Base-by-base conservation (phyloP, 2,797 vertebrate species). In the Merluccius polli region DNA sequence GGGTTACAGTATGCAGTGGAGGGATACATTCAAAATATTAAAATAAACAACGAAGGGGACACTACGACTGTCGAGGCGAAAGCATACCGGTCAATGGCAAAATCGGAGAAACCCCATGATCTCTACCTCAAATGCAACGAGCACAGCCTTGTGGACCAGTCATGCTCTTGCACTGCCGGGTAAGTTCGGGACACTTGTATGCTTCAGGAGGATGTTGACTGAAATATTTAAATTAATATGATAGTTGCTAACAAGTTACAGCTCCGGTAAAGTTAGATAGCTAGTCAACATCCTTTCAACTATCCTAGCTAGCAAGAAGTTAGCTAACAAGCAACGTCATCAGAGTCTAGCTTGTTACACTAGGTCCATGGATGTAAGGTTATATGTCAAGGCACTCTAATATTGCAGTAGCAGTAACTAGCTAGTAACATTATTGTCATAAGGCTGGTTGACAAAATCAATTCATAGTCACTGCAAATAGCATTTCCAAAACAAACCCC, bases 341-440 rank as follows among this genome's bases (percentile, higher is more conserved):
- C 35, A 36, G 35, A 36, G 35, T 36, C 35, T 36, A 36, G 35
- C 35, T 36, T 63, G 52, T 63, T 63, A 63, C 52, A 63, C 11
- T 63, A 63, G 11, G 52, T 63, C 16, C 52, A 63, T 63, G 52
- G n/a, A 63, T 63, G 52, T 63, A 63, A 63, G 52, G 52, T 63
- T 63, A 63, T 18, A 63, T 63, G 52, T 63, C 52, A 63, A 63
- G 52, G 52, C 52, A 63, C 52, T 63, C 52, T 63, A 63, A 63
- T 63, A 63, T 63, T 63, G 52, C 52, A 63, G 52, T 63, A 63
- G 52, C 52, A 63, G 52, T 63, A 63, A 63, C 52, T 63, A 63
- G 52, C 52, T 63, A 63, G 52, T 63, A 18, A 63, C 52, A 63
- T 63, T 63, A 63, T 63, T 63, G 3, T 63, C 52, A 63, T 63